Evolutionary conservation across 2,888 invertebrate genomes (phyloP), one percentile per base, ranked within the genome.

Genomic region (Stegophylla sp.): DNA sequence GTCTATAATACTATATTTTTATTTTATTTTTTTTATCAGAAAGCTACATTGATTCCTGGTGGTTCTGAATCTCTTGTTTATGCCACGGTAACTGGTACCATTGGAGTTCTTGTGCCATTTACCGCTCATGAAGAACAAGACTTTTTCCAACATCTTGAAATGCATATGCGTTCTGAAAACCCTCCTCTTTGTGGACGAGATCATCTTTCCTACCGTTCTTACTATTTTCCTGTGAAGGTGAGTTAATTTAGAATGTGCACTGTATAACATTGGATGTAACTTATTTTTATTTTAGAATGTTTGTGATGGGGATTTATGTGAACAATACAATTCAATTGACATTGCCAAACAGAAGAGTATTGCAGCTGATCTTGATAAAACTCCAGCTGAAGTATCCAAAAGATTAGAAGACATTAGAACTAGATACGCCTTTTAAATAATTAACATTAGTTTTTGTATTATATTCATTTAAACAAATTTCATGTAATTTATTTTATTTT

Each of bases 81-180:
- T 86, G 95, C 98, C 0, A 98, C 98, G 0, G 87, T 99, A 17
- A 95, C 97, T 82, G 99, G 98, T 3, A 92, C 95, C 0, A 93
- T 98, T 0, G 97, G 97, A 1, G 96, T 96, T 10, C 89, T 98
- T 56, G 93, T 97, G 26, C 96, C 97, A 0, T 97, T 98, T 86
- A 96, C 96, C 0, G 95, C 96, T 23, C 92, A 96, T 85, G 97
- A 98, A 88, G 98, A 99, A 87, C 97, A 97, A 85, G 99, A 99
- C 86, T 98, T 99, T 87, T 99, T 99, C 89, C 98, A 98, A 86
- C 97, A 98, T 88, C 88, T 99, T 83, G 99, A 99, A 87, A 99
- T 99, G 98, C 98, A 99, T 87, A 96, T 99, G 96, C 89, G 99
- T 74, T 95, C 96, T 83, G 98, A 99, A 87, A 94, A 97, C 87